A percentile compares a stretch with the other conserved stretches of the same genome.
These are phyloP conservation scores for Cladorhizidae sp. DNA, from an alignment of 37 sponge, comb jelly and placozoan genomes.

Conservation along the genomic window DNA sequence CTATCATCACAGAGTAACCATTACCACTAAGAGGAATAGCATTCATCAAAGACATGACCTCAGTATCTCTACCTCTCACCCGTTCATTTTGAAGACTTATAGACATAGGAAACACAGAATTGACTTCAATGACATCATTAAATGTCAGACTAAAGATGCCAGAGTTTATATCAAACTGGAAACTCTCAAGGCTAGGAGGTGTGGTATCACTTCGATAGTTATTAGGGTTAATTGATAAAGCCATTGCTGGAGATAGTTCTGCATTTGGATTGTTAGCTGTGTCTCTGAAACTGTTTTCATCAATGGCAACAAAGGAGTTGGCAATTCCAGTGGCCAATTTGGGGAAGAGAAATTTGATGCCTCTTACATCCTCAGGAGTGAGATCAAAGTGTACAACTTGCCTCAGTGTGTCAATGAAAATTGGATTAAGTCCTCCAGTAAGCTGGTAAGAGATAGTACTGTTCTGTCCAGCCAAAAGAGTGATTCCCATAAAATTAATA, in stretches of 20 bases:
- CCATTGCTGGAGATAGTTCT: slow-evolving; percentile 11
- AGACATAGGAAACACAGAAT: slow-evolving; percentile 32
- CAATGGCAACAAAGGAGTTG: slow-evolving; percentile 58
- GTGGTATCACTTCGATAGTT: slow-evolving; percentile 64
- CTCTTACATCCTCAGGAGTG: slow-evolving; percentile 74
- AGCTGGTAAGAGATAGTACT: slow-evolving; percentile 49
- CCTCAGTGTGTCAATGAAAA: slow-evolving; percentile 24
- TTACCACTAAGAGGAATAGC: slow-evolving; percentile 31
- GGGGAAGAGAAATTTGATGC: slow-evolving; percentile 66
- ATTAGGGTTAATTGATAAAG: slow-evolving; percentile 40
- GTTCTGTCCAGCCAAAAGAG: slow-evolving; percentile 29
- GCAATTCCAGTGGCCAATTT: slow-evolving; percentile 43
- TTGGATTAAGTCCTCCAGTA: slow-evolving; percentile 52
- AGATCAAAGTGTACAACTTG: slow-evolving; percentile 58
- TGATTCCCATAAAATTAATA: slow-evolving; percentile 73
- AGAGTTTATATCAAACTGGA: slow-evolving; percentile 65
- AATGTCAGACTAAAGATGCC: slow-evolving; percentile 73
- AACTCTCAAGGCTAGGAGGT: slow-evolving; percentile 61
- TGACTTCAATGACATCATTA: slow-evolving; percentile 80
- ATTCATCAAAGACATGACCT: slow-evolving; percentile 30
- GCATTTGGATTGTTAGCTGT: slow-evolving; percentile 67
- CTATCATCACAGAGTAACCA: slow-evolving; percentile 53
- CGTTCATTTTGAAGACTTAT: slow-evolving; percentile 71
- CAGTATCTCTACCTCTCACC: slow-evolving; percentile 11
- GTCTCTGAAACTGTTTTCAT: slow-evolving; percentile 54